phyloP scores from a whole-genome alignment of 2,888 invertebrate species.

The Venusia cambrica region DNA sequence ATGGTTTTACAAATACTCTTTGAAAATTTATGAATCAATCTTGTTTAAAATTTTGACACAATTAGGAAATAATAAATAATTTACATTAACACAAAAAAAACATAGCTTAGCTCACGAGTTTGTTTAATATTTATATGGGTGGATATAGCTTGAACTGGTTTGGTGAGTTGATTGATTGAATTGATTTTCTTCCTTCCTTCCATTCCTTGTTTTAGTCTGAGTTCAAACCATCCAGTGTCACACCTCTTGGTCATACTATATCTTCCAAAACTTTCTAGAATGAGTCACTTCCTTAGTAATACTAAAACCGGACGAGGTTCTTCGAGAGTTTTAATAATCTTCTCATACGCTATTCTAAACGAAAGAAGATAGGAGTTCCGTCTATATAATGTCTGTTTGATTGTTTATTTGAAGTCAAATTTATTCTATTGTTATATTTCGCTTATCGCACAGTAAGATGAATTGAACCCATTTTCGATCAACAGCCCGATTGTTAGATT shows the following conservation, averaged over 20 bases:
- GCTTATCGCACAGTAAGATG: slow-evolving; percentile 34
- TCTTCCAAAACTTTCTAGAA: slow-evolving; percentile 36
- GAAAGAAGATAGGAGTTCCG: too few relatives aligned
- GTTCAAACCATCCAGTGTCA: slow-evolving; percentile 13
- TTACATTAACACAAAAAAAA: too few relatives aligned
- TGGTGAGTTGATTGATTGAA: slow-evolving; percentile 23
- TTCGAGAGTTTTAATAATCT: too few relatives aligned
- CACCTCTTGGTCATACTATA: slow-evolving; percentile 11
- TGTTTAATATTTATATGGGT: slow-evolving; percentile 14
- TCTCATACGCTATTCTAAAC: too few relatives aligned
- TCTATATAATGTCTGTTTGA: too few relatives aligned
- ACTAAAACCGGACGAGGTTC: slow-evolving; percentile 12
- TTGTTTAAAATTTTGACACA: too few relatives aligned
- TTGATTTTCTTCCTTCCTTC: too few relatives aligned
- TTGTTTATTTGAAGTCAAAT: too few relatives aligned
- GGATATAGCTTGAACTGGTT: slow-evolving; percentile 24
- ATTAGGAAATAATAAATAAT: too few relatives aligned
- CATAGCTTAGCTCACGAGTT: too few relatives aligned
- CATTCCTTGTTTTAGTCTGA: slow-evolving; percentile 17
- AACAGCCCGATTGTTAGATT: slow-evolving; percentile 9
- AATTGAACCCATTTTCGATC: slow-evolving; percentile 27
- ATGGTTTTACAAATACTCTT: too few relatives aligned
- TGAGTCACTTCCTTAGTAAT: slow-evolving; percentile 35
- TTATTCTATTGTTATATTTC: slow-evolving; percentile 8
- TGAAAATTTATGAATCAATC: too few relatives aligned